These are phyloP conservation scores for Caranx melampygus DNA, from an alignment of 2,113 vertebrate genomes.

Conservation along the genomic window DNA sequence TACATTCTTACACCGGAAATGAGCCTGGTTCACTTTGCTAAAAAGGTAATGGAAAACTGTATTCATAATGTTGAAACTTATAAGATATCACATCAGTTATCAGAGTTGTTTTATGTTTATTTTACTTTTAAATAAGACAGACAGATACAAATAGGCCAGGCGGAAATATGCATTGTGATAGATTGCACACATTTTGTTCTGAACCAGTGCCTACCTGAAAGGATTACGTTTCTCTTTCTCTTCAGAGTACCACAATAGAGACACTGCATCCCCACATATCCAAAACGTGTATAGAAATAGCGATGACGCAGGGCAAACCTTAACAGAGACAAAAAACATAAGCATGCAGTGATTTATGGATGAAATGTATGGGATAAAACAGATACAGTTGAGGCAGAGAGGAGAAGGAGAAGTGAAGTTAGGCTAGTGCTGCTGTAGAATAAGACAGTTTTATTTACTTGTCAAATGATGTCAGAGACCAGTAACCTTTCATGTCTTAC, in stretches of 20 bases:
- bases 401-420: slow-evolving; percentile 22
- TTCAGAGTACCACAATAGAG: background rate
- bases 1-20: slow-evolving; percentile 46
- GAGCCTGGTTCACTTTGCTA: slow-evolving; percentile 55
- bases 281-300: slow-evolving; percentile 8
- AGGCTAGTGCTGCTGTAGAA: slow-evolving; percentile 53
- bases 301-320: background rate
- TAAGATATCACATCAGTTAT: slow-evolving; percentile 4
- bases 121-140: slow-evolving; percentile 39
- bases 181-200: slow-evolving; percentile 32
- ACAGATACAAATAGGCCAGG: slow-evolving; percentile 15
- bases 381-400: slow-evolving; percentile 35
- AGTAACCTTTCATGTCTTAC: slow-evolving; percentile 58
- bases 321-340: slow-evolving; percentile 16
- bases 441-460: slow-evolving; percentile 54
- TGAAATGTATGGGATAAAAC: slow-evolving; percentile 4
- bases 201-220: background rate
- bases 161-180: slow-evolving; percentile 42
- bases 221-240: background rate
- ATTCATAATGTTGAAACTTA: slow-evolving; percentile 30
- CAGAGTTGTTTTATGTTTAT: slow-evolving; percentile 21
- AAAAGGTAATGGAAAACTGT: slow-evolving; percentile 38
- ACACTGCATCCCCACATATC: background rate
- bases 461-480: slow-evolving; percentile 61
- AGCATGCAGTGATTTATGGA: slow-evolving; percentile 26